phyloP scores from a whole-genome alignment of 2,888 invertebrate genomes.

The Orthosia gracilis region DNA sequence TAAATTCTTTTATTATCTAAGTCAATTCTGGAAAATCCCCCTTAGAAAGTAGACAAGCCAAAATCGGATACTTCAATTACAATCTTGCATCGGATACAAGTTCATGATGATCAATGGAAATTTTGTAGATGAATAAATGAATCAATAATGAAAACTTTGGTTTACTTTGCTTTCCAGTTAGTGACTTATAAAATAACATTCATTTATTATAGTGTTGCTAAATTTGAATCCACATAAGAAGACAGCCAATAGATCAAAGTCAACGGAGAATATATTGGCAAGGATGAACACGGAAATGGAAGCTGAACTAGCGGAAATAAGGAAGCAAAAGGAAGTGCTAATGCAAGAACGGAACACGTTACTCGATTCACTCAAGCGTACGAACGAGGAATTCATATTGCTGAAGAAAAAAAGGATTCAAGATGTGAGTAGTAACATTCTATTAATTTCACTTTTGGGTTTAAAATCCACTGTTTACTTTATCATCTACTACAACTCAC shows the following conservation, averaged over 20 bases:
- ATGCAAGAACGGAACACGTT: conserved; percentile 90
- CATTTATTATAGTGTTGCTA: conserved; percentile 78
- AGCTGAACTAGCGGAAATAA: conserved; percentile 83
- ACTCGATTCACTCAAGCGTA: conserved; percentile 93
- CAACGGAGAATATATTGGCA: conserved; percentile 84
- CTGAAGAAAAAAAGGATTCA: conserved; percentile 95
- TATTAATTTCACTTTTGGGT: not conserved
- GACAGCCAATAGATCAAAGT: conserved; percentile 79
- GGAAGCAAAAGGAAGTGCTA: conserved; percentile 87
- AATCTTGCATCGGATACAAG: too few relatives aligned
- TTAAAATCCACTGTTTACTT: too few relatives aligned
- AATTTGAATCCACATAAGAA: conserved; percentile 86
- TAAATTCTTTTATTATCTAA: not conserved
- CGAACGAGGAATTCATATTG: conserved; percentile 94
- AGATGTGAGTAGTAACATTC: conserved; percentile 92
- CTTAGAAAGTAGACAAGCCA: not conserved
- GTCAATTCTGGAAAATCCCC: not conserved
- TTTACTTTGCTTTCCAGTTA: not conserved
- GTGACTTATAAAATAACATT: not conserved
- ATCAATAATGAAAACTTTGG: not conserved
- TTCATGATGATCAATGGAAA: not conserved
- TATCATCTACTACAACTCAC: too few relatives aligned
- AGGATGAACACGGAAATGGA: conserved; percentile 86
- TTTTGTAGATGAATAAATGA: not conserved
- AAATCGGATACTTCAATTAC: too few relatives aligned